Evolutionary conservation across 2,113 vertebrate species (phyloP), one percentile per base, ranked within the genome.

Genomic region (Psittacula cyanocephala): DNA sequence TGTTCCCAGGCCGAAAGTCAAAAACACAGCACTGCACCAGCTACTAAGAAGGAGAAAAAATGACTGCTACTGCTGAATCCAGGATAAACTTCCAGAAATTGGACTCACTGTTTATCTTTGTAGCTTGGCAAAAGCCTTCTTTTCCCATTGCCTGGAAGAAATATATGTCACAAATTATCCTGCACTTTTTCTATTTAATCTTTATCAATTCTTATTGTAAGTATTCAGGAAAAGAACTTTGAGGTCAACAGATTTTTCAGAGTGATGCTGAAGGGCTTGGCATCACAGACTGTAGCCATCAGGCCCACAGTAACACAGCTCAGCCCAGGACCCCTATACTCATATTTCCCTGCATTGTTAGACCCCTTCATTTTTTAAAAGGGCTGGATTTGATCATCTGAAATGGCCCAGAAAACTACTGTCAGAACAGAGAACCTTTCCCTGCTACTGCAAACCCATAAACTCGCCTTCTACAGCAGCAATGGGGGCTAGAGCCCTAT

Each of bases 311-410:
- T 15, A 4, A 20, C 0, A 37, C 11, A 43, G 3, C 11, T 86
- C 37, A 65, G n/a, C 11, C 53, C 64, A 59, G 43, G 41, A 77
- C 12, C 9, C 8, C 59, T 19, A 4, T 7, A 28, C 25, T 29
- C 39, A 23, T 25, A 29, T 29, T 23, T 67, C 5, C 29, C n/a
- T 6, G 1, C 19, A 35, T 0, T 20, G 5, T 29, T 37, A 33
- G 50, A 2, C 3, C 11, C 2, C 4, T 20, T 18, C 31, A 9
- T 5, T 20, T 87, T 84, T 74, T 10, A 19, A 62, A 81, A 78
- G 7, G 24, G 17, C 10, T 76, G 60, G 27, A 70, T 67, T 13
- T 89, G 33, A 41, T 70, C 4, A 72, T 23, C 19, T 64, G 31
- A 68, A 78, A 57, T 22, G 31, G 44, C 31, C 17, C 67, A 79